Evolutionary conservation across 2,797 vertebrate species (phyloP).

Genomic region (Nannoperca obscura): DNA sequence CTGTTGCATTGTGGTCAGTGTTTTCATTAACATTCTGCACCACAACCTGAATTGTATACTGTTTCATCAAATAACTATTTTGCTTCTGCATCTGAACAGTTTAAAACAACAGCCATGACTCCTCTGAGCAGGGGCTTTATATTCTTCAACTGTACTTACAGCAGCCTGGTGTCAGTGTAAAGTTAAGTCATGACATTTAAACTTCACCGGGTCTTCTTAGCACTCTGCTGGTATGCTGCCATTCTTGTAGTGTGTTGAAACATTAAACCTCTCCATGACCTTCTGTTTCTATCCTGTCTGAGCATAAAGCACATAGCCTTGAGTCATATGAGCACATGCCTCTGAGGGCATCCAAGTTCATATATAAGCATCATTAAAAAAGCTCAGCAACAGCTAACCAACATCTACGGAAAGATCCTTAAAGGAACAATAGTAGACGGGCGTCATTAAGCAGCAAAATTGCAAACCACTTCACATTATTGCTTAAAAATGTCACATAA

Average conservation of each 20-base stretch:
- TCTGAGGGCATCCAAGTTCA: constrained; percentile 48
- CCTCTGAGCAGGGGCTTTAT: constrained; percentile 17
- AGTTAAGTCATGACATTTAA: constrained; percentile 80
- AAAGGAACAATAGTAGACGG: constrained; percentile 33
- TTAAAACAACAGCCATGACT: constrained; percentile 9
- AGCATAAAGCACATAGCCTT: constrained; percentile 58
- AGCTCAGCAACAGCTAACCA: constrained; percentile 8
- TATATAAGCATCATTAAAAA: constrained; percentile 24
- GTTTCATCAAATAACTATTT: background rate
- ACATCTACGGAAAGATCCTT: constrained; percentile 8
- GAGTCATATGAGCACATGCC: constrained; percentile 64
- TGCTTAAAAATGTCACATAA: constrained; percentile 50
- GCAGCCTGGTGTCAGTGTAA: constrained; percentile 54
- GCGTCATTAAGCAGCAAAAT: constrained; percentile 20
- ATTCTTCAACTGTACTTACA: constrained; percentile 34
- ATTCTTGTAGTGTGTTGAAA: constrained; percentile 77
- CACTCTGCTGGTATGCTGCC: constrained; percentile 63
- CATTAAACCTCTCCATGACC: constrained; percentile 75
- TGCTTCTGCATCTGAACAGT: background rate
- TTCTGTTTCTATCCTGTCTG: constrained; percentile 64
- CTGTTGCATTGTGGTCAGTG: constrained; percentile 5
- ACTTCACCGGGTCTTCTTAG: constrained; percentile 61
- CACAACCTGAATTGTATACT: background rate
- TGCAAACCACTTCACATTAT: constrained; percentile 24
- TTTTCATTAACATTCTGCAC: constrained; percentile 8